These are phyloP conservation scores for Hucho hucho DNA, from an alignment of 2,113 vertebrate species.

Conservation along the genomic window DNA sequence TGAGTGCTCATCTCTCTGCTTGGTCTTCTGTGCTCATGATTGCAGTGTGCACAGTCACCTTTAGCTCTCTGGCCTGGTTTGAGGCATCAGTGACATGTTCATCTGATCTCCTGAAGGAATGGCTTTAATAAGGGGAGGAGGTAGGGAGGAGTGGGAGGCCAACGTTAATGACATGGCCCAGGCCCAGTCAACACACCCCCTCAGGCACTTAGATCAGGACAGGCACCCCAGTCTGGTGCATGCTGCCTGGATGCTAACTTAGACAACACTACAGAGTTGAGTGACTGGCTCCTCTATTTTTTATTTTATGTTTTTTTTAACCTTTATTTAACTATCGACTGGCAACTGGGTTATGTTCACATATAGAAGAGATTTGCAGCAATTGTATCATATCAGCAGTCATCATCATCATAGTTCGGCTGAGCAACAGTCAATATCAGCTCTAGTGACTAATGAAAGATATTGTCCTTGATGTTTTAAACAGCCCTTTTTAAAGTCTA, in stretches of 20 bases:
- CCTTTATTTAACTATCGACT: background rate
- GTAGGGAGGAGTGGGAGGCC: constrained; percentile 71
- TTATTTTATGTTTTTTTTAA: too few relatives aligned
- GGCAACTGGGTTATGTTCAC: constrained; percentile 5
- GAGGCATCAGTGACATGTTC: constrained; percentile 59
- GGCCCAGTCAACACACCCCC: constrained; percentile 69
- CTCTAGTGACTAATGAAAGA: background rate
- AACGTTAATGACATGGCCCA: constrained; percentile 76
- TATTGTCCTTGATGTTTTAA: background rate
- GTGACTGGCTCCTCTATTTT: constrained; percentile 32
- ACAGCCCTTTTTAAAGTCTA: background rate
- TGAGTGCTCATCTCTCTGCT: constrained; percentile 62
- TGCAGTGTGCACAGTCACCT: constrained; percentile 44
- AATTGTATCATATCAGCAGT: background rate
- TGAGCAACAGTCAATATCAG: background rate
- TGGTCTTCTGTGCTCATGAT: constrained; percentile 49
- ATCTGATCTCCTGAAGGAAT: constrained; percentile 87
- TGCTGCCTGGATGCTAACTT: constrained; percentile 48
- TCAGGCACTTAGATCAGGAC: constrained; percentile 43
- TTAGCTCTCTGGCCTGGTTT: constrained; percentile 64
- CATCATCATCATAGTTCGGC: background rate
- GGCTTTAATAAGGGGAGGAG: constrained; percentile 86
- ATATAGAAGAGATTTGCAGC: background rate
- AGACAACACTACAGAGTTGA: constrained; percentile 48
- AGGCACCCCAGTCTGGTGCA: constrained; percentile 40